Percentiles rank a stretch among this genome's conserved stretches.
Evolutionary conservation across 2,113 vertebrate species (phyloP).

Genomic region (Semnornis frantzii): DNA sequence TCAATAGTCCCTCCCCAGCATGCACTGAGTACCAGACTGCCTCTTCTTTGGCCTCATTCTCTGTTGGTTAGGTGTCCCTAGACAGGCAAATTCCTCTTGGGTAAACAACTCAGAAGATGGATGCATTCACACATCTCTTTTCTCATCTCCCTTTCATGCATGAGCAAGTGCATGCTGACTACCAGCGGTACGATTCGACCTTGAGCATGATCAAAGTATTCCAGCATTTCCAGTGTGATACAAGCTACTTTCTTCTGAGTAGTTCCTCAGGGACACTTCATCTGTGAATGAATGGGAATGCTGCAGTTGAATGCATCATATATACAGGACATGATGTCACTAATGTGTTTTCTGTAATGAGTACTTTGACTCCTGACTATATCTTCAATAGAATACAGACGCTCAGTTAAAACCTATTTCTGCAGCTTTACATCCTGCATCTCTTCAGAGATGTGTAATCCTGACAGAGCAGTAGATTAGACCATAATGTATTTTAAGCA

Average conservation of each 20-base stretch:
- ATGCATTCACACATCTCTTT: background rate
- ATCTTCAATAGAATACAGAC: background rate
- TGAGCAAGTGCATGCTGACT: background rate
- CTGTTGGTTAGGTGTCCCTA: background rate
- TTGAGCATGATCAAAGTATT: background rate
- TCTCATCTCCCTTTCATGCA: background rate
- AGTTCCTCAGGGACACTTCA: background rate
- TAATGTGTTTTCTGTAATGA: background rate
- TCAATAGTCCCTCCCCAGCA: too few species aligned
- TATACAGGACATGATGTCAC: background rate
- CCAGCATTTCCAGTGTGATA: background rate
- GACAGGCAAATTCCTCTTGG: background rate
- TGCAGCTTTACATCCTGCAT: background rate
- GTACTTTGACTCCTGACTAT: background rate
- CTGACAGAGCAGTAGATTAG: background rate
- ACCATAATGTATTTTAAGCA: background rate
- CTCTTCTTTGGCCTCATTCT: background rate
- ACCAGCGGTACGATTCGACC: background rate
- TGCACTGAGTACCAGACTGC: background rate
- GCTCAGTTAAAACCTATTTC: background rate
- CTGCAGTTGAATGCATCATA: background rate
- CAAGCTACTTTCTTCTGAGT: background rate
- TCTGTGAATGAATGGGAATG: background rate
- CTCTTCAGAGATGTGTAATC: background rate
- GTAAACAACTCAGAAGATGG: background rate